These are phyloP conservation scores for Pipra filicauda DNA, from an alignment of 2,113 vertebrate species.

Conservation along the genomic window DNA sequence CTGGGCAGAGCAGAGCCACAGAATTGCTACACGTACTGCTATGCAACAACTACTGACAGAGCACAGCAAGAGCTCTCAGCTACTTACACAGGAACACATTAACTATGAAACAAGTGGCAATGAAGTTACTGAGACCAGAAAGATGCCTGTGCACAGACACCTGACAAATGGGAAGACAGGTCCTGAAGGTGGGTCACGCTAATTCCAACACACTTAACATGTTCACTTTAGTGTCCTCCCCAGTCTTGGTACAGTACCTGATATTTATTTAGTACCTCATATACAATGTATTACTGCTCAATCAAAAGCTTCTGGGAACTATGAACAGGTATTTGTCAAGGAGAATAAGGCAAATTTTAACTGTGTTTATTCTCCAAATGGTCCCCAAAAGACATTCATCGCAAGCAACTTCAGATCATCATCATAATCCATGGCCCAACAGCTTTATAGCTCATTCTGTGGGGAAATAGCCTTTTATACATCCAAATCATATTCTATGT, in stretches of 20 bases:
- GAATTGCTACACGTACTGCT: rapidly evolving
- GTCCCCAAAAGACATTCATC: background rate
- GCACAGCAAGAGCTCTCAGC: background rate
- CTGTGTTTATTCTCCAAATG: background rate
- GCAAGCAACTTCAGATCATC: background rate
- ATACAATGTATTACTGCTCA: background rate
- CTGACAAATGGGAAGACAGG: background rate
- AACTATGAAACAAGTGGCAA: background rate
- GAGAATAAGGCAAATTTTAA: background rate
- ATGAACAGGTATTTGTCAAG: background rate
- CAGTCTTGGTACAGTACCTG: background rate
- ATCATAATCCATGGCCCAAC: background rate
- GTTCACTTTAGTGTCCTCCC: background rate
- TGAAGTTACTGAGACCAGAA: background rate
- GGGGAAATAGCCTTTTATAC: background rate
- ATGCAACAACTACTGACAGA: background rate
- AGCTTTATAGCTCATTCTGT: background rate
- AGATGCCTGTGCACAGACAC: background rate
- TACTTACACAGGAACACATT: background rate
- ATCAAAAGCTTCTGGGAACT: background rate
- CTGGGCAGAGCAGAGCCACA: background rate
- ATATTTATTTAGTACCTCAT: background rate
- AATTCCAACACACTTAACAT: background rate
- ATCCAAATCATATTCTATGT: background rate
- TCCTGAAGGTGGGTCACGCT: background rate